A percentile compares a stretch with the other conserved stretches of the same genome.
These are phyloP conservation scores for Selene dorsalis DNA, from an alignment of 2,797 vertebrate species.

Conservation along the genomic window DNA sequence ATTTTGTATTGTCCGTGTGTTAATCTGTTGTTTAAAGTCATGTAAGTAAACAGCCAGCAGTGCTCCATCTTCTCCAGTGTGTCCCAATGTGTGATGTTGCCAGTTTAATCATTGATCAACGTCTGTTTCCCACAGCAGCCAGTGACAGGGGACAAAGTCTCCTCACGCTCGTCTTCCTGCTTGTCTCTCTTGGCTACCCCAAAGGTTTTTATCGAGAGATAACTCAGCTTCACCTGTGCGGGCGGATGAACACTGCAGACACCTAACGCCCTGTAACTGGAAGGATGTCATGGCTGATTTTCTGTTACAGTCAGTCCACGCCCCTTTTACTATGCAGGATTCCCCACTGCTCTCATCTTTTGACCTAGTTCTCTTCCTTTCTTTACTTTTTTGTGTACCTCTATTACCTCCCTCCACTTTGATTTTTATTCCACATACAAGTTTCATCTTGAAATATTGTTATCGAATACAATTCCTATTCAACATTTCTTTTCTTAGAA, in stretches of 20 bases:
- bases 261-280: slow-evolving; percentile 15
- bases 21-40: slow-evolving; percentile 2
- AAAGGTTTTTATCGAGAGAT: slow-evolving; percentile 12
- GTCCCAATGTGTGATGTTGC: slow-evolving; percentile 20
- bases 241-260: slow-evolving; percentile 4
- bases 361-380: neutral
- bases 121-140: slow-evolving; percentile 50
- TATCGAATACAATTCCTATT: neutral
- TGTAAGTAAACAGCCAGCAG: slow-evolving; percentile 20
- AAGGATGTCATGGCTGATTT: slow-evolving; percentile 27
- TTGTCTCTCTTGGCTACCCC: slow-evolving; percentile 8
- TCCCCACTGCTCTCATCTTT: neutral
- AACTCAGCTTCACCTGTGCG: neutral
- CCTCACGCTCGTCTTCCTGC: slow-evolving; percentile 20
- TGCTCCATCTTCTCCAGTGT: slow-evolving; percentile 8
- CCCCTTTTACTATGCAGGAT: slow-evolving; percentile 6
- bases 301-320: slow-evolving; percentile 25
- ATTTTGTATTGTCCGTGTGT: neutral
- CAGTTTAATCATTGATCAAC: slow-evolving; percentile 68
- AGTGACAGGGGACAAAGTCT: slow-evolving; percentile 54
- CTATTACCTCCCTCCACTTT: neutral
- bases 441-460: neutral
- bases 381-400: neutral
- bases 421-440: neutral
- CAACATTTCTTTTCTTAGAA: neutral